Evolutionary conservation across 2,888 invertebrate species (phyloP), one percentile per base, ranked within the genome.

Genomic region (Nematopogon swammerdamellus): DNA sequence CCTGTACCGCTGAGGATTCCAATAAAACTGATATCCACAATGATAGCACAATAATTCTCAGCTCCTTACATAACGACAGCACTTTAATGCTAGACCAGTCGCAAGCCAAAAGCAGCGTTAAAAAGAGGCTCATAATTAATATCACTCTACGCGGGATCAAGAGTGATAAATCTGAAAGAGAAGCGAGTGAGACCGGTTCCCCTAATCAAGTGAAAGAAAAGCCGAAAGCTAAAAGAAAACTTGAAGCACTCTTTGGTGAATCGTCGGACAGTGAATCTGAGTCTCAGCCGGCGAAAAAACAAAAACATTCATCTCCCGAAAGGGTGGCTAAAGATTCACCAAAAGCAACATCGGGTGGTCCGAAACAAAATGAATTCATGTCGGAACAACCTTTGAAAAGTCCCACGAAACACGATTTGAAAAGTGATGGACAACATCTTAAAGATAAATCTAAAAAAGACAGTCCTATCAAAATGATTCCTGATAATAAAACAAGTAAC

Each of bases 171-270:
- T 59, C 57, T 42, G 51, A 58, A 50, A 54, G 6, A 3, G n/a
- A 6, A 19, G 48, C 51, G 42, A 49, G 30, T 58, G 60, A 49
- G 46, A 54, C 14, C 61, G 59, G 63, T 16, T 6, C 29, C 14
- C 30, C 36, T 45, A 4, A 8, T 8, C 58, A 62, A 1, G 61
- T 59, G 47, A 67, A 62, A 55, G 53, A 55, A 11, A 70, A 64
- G 52, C 63, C 65, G 19, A 61, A 60, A 43, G 63, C 68, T 42
- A 72, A 79, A 63, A 65, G 72, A 60, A 77, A 74, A 70, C 67
- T 80, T 17, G 69, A 80, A 63, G 79, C 68, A 48, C 64, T 82
- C 6, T 82, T 82, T 61, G 82, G 82, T 3, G 81, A 82, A 53
- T 77, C 80, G 5, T 76, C 77, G 1, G 80, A 74, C 4, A 74